Evolutionary conservation across 1,140 invertebrate species (phyloP).

Genomic region (Cotesia vestalis): DNA sequence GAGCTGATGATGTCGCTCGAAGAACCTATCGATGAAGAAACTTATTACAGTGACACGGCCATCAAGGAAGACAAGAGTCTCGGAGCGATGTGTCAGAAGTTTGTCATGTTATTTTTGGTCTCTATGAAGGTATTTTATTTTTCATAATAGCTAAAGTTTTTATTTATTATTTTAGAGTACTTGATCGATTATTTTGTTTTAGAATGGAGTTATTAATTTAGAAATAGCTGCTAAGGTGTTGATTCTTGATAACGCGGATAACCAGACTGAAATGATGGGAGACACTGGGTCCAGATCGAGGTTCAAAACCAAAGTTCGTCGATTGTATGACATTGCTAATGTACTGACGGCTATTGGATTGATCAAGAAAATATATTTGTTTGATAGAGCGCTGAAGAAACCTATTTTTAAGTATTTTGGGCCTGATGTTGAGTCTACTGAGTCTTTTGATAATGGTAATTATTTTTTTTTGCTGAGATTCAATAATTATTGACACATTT

Average conservation of each 20-base stretch:
- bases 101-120: slow-evolving; percentile 78
- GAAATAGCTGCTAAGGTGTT: slow-evolving; percentile 76
- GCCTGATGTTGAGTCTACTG: slow-evolving; percentile 58
- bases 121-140: slow-evolving; percentile 67
- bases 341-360: slow-evolving; percentile 75
- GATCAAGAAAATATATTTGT: slow-evolving; percentile 71
- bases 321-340: slow-evolving; percentile 81
- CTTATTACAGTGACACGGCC: slow-evolving; percentile 31
- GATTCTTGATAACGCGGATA: slow-evolving; percentile 64
- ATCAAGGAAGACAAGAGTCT: slow-evolving; percentile 69
- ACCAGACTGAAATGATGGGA: slow-evolving; percentile 52
- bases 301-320: slow-evolving; percentile 74
- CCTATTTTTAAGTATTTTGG: slow-evolving; percentile 77
- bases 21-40: slow-evolving; percentile 38
- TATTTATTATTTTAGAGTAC: no score
- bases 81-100: slow-evolving; percentile 76
- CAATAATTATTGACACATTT: no score
- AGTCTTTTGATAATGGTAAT: slow-evolving; percentile 41
- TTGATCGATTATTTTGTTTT: slow-evolving; percentile 49
- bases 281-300: slow-evolving; percentile 60
- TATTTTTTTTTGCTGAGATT: background rate
- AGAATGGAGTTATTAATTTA: slow-evolving; percentile 74
- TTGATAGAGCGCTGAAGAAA: slow-evolving; percentile 69
- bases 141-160: slow-evolving; percentile 21
- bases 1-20: slow-evolving; percentile 40